Evolutionary conservation across 2,797 vertebrate species (phyloP).

Genomic region (Okamejei kenojei): DNA sequence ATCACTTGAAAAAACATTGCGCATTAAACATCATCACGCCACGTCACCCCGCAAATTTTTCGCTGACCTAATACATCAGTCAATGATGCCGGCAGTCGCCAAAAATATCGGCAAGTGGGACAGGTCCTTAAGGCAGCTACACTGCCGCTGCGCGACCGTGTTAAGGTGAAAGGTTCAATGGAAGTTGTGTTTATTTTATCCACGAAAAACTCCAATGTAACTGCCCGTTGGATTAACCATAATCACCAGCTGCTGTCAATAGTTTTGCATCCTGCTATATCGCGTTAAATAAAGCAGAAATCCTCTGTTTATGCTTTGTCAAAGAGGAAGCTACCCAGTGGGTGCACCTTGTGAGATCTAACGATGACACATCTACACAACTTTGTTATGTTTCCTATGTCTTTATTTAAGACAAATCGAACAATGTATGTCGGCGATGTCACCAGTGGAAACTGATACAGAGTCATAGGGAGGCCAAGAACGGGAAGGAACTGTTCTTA

Average conservation of each 20-base stretch:
- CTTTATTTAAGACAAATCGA: background rate
- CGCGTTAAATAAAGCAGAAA: background rate
- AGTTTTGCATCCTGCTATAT: background rate
- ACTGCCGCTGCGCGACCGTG: background rate
- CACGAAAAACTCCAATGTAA: background rate
- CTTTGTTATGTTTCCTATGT: conserved; percentile 1
- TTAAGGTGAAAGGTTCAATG: background rate
- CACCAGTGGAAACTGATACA: background rate
- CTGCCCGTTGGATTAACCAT: background rate
- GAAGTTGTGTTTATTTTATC: background rate
- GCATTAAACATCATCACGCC: no score
- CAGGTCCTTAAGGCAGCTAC: no score
- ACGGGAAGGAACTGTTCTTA: background rate
- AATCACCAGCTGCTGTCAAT: background rate
- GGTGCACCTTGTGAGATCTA: background rate
- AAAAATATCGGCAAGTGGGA: no score
- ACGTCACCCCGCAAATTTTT: no score
- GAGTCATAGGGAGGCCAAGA: conserved; percentile 4
- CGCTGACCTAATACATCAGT: no score
- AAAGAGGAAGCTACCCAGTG: background rate
- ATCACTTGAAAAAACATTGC: no score
- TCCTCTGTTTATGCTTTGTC: background rate
- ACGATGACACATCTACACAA: background rate
- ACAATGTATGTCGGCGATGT: background rate
- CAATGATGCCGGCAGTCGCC: no score